Conservation (phyloP, 2,113 vertebrate genomes). For the Odontesthes bonariensis region DNA sequence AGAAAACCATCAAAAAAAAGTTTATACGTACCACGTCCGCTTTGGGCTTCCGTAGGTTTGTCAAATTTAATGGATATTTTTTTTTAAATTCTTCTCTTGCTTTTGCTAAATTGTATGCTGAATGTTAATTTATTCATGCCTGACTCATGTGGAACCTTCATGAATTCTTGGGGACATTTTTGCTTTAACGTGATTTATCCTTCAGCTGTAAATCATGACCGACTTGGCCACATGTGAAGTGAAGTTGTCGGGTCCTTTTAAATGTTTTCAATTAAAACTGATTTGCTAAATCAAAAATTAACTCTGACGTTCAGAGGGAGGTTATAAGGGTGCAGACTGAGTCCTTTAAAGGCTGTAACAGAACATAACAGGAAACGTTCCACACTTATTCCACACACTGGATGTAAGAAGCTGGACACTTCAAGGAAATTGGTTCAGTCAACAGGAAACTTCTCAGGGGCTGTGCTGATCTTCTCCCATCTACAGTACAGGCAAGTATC, state of each 20-base stretch:
- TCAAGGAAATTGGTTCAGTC: constrained; percentile 37
- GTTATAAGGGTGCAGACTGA: not conserved
- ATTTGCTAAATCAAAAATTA: not conserved
- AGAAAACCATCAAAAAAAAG: too few species aligned
- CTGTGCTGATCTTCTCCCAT: constrained; percentile 9
- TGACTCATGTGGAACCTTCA: not conserved
- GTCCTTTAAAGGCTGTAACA: not conserved
- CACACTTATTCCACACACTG: too few species aligned
- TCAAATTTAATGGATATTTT: constrained; percentile 7
- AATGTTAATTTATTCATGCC: not conserved
- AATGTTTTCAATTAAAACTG: too few species aligned
- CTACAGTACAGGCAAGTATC: not conserved
- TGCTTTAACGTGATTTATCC: not conserved
- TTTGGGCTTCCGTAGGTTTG: constrained; percentile 15
- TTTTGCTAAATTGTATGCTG: not conserved
- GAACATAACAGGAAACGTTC: not conserved
- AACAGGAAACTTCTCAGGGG: not conserved
- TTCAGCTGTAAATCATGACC: not conserved
- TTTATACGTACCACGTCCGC: too few species aligned
- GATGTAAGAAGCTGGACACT: constrained; percentile 6
- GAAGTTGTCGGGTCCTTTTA: too few species aligned
- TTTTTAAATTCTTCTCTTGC: constrained; percentile 20
- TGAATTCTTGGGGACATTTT: not conserved
- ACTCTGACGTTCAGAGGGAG: not conserved
- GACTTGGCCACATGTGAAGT: too few species aligned